These are phyloP conservation scores for Apostichopus leukothele DNA, from an alignment of 53 echinoderm and acorn worm genomes.

Conservation along the genomic window DNA sequence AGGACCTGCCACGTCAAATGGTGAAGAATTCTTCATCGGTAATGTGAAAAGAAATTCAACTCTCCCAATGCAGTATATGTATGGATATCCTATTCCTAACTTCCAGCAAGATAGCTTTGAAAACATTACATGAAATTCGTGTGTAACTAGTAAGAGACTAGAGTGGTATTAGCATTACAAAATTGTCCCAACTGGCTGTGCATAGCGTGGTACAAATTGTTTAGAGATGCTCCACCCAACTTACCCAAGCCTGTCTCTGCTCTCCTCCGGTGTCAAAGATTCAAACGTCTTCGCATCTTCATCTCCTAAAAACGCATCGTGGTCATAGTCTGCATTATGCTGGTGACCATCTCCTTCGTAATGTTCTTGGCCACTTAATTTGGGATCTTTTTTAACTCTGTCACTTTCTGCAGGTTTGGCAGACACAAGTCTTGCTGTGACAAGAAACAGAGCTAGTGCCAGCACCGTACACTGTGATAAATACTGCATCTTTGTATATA, in stretches of 20 bases:
- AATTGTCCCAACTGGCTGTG: no score
- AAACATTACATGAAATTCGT: no score
- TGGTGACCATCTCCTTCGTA: slow-evolving; percentile 66
- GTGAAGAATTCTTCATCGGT: no score
- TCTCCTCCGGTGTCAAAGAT: slow-evolving; percentile 80
- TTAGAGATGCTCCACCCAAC: not conserved
- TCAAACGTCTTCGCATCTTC: slow-evolving; percentile 86
- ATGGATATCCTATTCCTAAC: no score
- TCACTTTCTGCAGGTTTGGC: slow-evolving; percentile 48
- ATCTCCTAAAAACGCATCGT: slow-evolving; percentile 91
- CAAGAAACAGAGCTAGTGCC: slow-evolving; percentile 22
- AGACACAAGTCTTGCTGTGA: not conserved
- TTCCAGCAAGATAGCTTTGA: no score
- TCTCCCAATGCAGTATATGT: no score
- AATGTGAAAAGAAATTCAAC: no score
- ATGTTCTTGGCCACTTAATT: slow-evolving; percentile 74
- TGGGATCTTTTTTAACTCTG: slow-evolving; percentile 38
- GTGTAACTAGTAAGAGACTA: no score
- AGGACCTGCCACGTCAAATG: no score
- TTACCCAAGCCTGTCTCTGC: slow-evolving; percentile 68
- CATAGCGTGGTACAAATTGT: not conserved
- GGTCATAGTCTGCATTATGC: slow-evolving; percentile 89
- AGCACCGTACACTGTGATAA: slow-evolving; percentile 35
- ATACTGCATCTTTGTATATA: slow-evolving; percentile 9
- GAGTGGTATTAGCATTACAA: no score